Evolutionary conservation across 2,113 vertebrate genomes (phyloP).

Genomic region (Mus pahari): DNA sequence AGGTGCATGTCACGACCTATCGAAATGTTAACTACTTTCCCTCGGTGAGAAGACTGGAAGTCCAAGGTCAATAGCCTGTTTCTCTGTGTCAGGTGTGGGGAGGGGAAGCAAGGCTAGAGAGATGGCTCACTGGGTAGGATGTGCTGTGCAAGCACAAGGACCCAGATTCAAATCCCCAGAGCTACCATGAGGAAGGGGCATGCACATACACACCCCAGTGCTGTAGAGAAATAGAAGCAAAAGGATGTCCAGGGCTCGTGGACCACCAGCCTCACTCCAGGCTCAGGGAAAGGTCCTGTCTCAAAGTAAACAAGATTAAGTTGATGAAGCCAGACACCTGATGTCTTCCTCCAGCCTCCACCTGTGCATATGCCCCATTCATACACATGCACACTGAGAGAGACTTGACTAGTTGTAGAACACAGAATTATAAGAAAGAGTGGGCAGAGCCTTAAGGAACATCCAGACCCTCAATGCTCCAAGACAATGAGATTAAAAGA

Average conservation of each 20-base stretch:
- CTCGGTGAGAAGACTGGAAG: background rate
- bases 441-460: background rate
- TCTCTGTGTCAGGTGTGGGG: background rate
- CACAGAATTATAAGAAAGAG: background rate
- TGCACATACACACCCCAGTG: too few species aligned
- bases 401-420: background rate
- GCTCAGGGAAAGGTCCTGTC: background rate
- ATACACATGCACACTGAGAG: background rate
- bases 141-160: too few species aligned
- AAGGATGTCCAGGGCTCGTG: background rate
- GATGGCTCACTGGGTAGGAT: background rate
- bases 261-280: background rate
- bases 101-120: background rate
- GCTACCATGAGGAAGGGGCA: too few species aligned
- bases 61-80: background rate
- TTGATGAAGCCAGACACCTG: too few species aligned
- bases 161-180: background rate
- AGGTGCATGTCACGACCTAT: background rate
- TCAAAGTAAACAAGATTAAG: background rate
- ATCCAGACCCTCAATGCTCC: background rate
- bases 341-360: background rate
- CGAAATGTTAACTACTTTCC: background rate
- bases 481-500: slow-evolving; percentile 17
- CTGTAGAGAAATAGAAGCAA: background rate
- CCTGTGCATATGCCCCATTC: background rate